Evolutionary conservation across 2,888 invertebrate genomes (phyloP).

Genomic region (Congeria kusceri): DNA sequence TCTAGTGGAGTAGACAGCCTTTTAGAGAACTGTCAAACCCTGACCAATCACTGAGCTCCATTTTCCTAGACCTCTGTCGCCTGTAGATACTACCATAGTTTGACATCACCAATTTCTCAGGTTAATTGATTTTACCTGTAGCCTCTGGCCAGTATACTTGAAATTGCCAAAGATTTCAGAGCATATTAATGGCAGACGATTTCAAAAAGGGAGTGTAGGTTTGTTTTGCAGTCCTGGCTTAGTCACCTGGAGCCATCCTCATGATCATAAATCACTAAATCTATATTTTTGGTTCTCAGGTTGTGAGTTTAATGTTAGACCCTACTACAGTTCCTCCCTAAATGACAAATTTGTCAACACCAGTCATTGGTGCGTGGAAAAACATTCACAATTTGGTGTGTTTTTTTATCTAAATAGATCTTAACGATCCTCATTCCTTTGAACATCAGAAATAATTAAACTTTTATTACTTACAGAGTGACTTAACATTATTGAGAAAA

Average conservation of each 20-base stretch:
- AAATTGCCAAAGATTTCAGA: too few relatives aligned
- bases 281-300: slow-evolving; percentile 56
- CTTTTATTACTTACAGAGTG: too few relatives aligned
- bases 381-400: slow-evolving; percentile 12
- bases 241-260: slow-evolving; percentile 33
- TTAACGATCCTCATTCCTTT: slow-evolving; percentile 20
- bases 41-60: slow-evolving; percentile 1
- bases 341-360: slow-evolving; percentile 31
- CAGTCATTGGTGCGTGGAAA: slow-evolving; percentile 27
- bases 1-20: not conserved
- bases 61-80: not conserved
- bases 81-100: slow-evolving; percentile 5
- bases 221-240: slow-evolving; percentile 23
- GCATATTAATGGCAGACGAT: too few relatives aligned
- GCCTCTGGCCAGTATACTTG: slow-evolving; percentile 21
- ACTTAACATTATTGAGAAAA: too few relatives aligned
- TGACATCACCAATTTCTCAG: slow-evolving; percentile 10
- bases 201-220: slow-evolving; percentile 49
- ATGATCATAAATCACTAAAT: slow-evolving; percentile 50
- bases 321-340: slow-evolving; percentile 33
- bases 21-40: slow-evolving; percentile 7
- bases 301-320: slow-evolving; percentile 42
- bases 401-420: slow-evolving; percentile 9
- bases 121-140: slow-evolving; percentile 56
- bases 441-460: slow-evolving; percentile 11